Evolutionary conservation across 2,888 invertebrate genomes (phyloP).

Genomic region (Protonemura montana): DNA sequence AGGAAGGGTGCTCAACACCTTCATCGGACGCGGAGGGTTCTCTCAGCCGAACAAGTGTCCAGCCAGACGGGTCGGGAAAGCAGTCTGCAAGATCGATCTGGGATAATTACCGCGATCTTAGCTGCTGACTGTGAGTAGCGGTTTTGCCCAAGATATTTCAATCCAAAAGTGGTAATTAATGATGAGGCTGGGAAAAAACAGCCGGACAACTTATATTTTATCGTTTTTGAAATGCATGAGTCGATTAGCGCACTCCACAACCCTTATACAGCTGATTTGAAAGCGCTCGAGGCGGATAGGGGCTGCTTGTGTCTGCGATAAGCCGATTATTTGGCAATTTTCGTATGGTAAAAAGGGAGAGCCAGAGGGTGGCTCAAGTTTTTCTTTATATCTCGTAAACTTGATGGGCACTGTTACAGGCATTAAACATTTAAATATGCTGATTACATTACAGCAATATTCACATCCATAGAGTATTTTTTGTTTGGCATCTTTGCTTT

Average conservation of each 20-base stretch:
- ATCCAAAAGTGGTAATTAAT: not conserved
- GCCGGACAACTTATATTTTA: not conserved
- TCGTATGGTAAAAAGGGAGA: not conserved
- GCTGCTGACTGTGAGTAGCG: not conserved
- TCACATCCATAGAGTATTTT: too few species aligned
- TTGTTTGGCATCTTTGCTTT: too few species aligned
- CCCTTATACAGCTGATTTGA: not conserved
- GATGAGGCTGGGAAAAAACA: not conserved
- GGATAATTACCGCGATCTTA: not conserved
- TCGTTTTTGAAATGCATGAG: not conserved
- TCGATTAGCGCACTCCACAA: not conserved
- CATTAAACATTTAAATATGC: too few species aligned
- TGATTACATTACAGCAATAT: too few species aligned
- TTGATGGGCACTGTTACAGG: too few species aligned
- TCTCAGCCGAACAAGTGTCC: not conserved
- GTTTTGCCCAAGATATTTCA: not conserved
- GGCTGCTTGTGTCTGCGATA: not conserved
- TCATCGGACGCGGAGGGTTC: not conserved
- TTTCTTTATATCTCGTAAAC: too few species aligned
- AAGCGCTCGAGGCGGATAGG: not conserved
- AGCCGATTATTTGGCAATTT: not conserved
- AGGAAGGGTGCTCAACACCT: not conserved
- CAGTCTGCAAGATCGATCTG: not conserved
- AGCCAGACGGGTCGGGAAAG: not conserved
- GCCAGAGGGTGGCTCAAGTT: not conserved